Base-by-base conservation (phyloP, 2,888 invertebrate genomes). In the Hirtodrosophila trivittata region DNA sequence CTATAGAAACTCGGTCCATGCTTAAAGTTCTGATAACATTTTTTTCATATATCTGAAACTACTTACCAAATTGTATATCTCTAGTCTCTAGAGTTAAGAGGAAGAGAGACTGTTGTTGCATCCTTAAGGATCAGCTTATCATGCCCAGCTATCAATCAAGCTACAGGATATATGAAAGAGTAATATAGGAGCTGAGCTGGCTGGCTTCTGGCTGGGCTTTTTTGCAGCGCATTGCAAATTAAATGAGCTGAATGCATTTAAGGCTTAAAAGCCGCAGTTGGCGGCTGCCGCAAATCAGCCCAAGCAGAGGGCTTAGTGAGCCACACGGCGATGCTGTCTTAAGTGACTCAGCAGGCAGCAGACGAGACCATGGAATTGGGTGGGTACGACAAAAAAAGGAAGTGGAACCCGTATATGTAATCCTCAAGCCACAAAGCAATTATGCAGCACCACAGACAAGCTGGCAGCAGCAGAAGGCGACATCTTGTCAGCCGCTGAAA, bases 191-290 rank as follows among this genome's bases (percentile, higher is more conserved):
- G 18, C 18, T 3, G 18, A 21, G 33, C 10, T 45, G 32, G 52
- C 35, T 6, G 32, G 37, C 45, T 21, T 21, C 30, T 38, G 58
- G 30, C 12, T 43, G 55, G 35, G 43, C 5, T 21, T 69, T 64
- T 65, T 43, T 71, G 75, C 59, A 26, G 57, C 63, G 62, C 68
- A 62, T 43, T 72, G 77, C 58, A 86, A 81, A 76, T 77, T 67
- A 81, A 86, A 86, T 80, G 84, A 86, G 81, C 77, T 69, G 80
- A 71, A 75, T 84, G 85, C 85, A 83, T 85, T 86, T 82, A 80
- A 83, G 80, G 75, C 86, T 60, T 85, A 74, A 74, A 45, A 59
- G 54, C 68, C 70, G 62, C 67, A 62, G 68, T 21, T 39, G 49
- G 32, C 50, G 33, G 50, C 42, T 47, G 62, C 68, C 74, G 66